phyloP scores from a whole-genome alignment of 2,113 vertebrate species.

The Sapayoa aenigma region DNA sequence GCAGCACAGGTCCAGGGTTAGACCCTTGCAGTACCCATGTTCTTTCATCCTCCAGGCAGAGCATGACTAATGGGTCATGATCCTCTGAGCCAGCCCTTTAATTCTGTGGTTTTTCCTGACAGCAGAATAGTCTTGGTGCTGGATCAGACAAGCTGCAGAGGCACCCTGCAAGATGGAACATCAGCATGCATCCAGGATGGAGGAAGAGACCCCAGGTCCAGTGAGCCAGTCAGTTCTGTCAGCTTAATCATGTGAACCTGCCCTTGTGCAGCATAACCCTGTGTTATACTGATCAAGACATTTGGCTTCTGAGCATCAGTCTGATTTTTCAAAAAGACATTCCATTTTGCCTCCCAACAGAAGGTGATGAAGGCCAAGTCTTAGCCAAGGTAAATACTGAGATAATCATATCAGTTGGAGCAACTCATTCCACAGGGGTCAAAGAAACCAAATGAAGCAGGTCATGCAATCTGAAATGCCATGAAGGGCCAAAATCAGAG shows the following conservation, averaged over 20 bases:
- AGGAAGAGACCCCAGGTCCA: background rate
- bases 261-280: background rate
- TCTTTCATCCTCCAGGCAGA: background rate
- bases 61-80: accelerated
- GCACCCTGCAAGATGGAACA: background rate
- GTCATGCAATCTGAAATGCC: background rate
- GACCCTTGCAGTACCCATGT: too few relatives aligned
- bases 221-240: background rate
- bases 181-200: accelerated
- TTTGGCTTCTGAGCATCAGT: background rate
- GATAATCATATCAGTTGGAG: background rate
- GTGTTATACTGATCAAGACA: background rate
- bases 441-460: background rate
- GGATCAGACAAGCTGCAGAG: background rate
- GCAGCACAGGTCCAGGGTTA: background rate
- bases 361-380: background rate
- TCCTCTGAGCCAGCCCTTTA: background rate
- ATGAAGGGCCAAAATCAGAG: background rate
- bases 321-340: background rate
- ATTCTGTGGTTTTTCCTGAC: background rate
- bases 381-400: background rate
- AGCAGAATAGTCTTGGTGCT: background rate
- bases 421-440: background rate
- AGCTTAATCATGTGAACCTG: background rate
- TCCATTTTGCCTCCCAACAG: background rate